Percentiles rank a stretch among this genome's conserved stretches.
Evolutionary conservation across 2,797 vertebrate genomes (phyloP).

Genomic region (Fistularia tabacaria): DNA sequence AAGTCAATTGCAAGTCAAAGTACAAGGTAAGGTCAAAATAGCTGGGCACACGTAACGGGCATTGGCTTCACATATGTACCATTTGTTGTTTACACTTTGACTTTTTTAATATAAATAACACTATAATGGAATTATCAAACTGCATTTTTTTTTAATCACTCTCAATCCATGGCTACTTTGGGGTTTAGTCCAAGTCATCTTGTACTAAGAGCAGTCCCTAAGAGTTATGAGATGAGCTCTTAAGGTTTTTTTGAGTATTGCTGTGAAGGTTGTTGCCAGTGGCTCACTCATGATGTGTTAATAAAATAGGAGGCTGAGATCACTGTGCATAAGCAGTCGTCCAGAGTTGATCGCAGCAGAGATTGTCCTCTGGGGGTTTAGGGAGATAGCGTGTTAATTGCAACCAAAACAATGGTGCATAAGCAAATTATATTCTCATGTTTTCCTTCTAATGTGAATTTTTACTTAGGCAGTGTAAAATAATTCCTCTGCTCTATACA

Average conservation of each 20-base stretch:
- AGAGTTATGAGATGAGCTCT: constrained; percentile 68
- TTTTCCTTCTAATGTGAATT: constrained; percentile 59
- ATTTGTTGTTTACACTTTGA: too few relatives aligned
- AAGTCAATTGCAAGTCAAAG: too few relatives aligned
- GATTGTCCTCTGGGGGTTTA: constrained; percentile 21
- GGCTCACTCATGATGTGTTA: constrained; percentile 55
- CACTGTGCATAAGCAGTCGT: constrained; percentile 14
- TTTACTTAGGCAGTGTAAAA: constrained; percentile 84
- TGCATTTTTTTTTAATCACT: too few relatives aligned
- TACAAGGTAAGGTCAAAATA: too few relatives aligned
- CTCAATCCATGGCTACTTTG: too few relatives aligned
- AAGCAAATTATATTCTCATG: constrained; percentile 62
- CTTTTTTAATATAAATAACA: too few relatives aligned
- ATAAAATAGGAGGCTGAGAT: constrained; percentile 65
- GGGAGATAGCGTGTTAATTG: constrained; percentile 42
- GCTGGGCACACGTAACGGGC: too few relatives aligned
- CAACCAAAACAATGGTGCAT: constrained; percentile 62
- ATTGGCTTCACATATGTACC: too few relatives aligned
- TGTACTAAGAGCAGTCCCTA: constrained; percentile 42
- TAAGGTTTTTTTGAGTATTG: constrained; percentile 52
- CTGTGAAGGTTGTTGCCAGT: constrained; percentile 60
- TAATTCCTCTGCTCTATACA: constrained; percentile 70
- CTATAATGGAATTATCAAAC: too few relatives aligned
- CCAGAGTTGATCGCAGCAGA: background rate
- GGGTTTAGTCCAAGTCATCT: constrained; percentile 2